phyloP scores from a whole-genome alignment of 2,888 invertebrate genomes.

The Atrina japonica region DNA sequence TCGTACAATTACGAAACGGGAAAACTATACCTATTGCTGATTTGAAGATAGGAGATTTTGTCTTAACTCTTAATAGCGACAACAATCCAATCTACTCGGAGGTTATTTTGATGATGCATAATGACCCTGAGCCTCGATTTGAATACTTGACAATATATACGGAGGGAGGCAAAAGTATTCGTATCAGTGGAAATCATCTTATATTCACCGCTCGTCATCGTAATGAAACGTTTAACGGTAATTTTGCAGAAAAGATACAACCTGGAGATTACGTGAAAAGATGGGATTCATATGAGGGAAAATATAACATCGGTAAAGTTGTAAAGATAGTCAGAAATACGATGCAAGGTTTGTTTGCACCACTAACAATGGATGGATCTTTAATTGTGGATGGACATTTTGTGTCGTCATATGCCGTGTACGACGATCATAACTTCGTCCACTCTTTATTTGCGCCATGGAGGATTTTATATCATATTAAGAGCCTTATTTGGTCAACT shows the following conservation, averaged over 20 bases:
- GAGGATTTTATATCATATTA: neutral
- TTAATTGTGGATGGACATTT: slow-evolving; percentile 10
- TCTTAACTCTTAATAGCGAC: too few relatives aligned
- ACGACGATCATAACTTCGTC: slow-evolving; percentile 10
- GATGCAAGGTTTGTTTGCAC: neutral
- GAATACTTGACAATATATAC: slow-evolving; percentile 1
- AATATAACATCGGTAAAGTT: neutral
- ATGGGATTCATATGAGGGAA: neutral
- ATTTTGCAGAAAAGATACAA: neutral
- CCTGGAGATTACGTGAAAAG: neutral
- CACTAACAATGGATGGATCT: slow-evolving; percentile 10
- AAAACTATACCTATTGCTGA: too few relatives aligned
- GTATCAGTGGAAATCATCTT: slow-evolving; percentile 5
- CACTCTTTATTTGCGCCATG: slow-evolving; percentile 5
- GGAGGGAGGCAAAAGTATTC: neutral
- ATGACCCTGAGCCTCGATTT: neutral
- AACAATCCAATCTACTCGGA: too few relatives aligned
- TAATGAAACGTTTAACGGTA: neutral
- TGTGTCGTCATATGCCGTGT: slow-evolving; percentile 8
- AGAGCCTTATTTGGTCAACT: neutral
- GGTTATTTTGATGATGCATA: slow-evolving; percentile 15
- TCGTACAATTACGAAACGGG: too few relatives aligned
- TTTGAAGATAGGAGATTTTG: too few relatives aligned
- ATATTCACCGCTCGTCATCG: neutral
- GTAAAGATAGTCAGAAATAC: neutral